These are phyloP conservation scores for Thyatira batis DNA, from an alignment of 2,888 invertebrate species.

Conservation along the genomic window DNA sequence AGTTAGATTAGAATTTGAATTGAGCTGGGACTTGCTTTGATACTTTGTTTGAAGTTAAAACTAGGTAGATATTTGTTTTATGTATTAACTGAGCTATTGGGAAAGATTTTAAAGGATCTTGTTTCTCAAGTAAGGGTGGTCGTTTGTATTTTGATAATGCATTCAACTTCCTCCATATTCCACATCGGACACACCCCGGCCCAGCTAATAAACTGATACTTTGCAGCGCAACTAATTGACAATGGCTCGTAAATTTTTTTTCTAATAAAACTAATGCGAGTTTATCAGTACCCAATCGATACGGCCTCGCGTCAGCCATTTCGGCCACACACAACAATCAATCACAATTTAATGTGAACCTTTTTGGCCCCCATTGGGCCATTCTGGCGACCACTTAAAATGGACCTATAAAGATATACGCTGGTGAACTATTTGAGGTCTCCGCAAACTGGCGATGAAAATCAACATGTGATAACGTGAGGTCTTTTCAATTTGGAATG, in stretches of 20 bases:
- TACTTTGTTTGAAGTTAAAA: no score
- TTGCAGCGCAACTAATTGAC: constrained; percentile 17
- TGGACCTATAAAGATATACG: constrained; percentile 19
- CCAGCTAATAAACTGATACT: no score
- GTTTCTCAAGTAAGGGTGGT: no score
- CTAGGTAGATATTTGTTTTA: no score
- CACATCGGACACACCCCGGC: no score
- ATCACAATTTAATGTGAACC: constrained; percentile 72
- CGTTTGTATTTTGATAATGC: no score
- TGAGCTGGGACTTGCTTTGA: neutral
- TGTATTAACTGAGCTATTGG: no score
- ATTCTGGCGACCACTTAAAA: constrained; percentile 41
- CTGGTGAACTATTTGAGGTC: constrained; percentile 17
- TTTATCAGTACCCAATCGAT: constrained; percentile 61
- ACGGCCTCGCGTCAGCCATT: constrained; percentile 49
- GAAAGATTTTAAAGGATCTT: no score
- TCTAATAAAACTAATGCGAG: constrained; percentile 66
- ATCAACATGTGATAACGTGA: constrained; percentile 39
- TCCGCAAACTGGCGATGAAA: constrained; percentile 22
- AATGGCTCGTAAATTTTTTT: constrained; percentile 37
- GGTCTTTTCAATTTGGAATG: constrained; percentile 41
- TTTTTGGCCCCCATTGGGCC: constrained; percentile 59
- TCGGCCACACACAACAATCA: constrained; percentile 53
- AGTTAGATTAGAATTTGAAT: neutral
- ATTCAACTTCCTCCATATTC: no score